A percentile compares a stretch with the other conserved stretches of the same genome.
These are phyloP conservation scores for Eupeodes luniger DNA, from an alignment of 2,888 invertebrate genomes.

Conservation along the genomic window DNA sequence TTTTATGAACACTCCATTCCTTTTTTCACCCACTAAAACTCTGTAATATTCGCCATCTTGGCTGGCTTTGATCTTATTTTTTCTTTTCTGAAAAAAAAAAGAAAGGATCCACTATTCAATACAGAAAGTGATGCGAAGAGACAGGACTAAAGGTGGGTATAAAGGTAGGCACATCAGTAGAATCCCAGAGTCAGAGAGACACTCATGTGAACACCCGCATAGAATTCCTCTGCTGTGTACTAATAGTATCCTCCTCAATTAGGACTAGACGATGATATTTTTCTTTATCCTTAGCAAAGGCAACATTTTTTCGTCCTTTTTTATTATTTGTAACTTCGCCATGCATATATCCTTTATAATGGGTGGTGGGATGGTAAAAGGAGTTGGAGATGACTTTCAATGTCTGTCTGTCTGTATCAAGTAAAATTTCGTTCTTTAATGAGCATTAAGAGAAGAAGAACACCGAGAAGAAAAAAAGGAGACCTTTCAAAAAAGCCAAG, in stretches of 20 bases:
- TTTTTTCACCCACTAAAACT: background rate
- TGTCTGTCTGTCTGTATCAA: constrained; percentile 41
- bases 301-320: constrained; percentile 14
- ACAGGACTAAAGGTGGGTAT: constrained; percentile 31
- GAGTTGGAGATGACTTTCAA: constrained; percentile 45
- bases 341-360: constrained; percentile 50
- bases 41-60: constrained; percentile 68
- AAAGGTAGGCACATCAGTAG: constrained; percentile 12
- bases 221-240: constrained; percentile 47
- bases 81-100: background rate
- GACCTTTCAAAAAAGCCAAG: constrained; percentile 33
- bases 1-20: constrained; percentile 40
- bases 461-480: background rate
- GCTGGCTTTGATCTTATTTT: constrained; percentile 65
- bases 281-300: background rate
- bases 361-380: background rate
- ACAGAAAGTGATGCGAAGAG: constrained; percentile 17
- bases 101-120: constrained; percentile 49
- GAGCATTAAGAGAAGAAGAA: constrained; percentile 28
- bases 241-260: constrained; percentile 74
- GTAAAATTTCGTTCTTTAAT: constrained; percentile 58
- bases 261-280: constrained; percentile 63
- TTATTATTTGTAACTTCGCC: constrained; percentile 8
- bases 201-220: constrained; percentile 74
- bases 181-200: constrained; percentile 34